A percentile compares a stretch with the other conserved stretches of the same genome.
Conservation (phyloP, 2,888 invertebrate genomes). For the Noctua pronuba region DNA sequence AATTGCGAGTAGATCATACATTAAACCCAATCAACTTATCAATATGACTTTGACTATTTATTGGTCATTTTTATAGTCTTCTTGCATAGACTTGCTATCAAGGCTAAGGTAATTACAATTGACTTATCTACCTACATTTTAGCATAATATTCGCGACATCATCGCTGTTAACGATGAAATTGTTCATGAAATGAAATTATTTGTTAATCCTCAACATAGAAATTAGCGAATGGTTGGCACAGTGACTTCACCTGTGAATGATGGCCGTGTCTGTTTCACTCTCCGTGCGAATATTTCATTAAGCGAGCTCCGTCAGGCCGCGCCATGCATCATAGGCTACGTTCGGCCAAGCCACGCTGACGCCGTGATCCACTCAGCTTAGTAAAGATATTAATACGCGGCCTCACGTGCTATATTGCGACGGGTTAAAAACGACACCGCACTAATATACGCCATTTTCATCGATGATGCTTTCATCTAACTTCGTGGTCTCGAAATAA, state of each 20-base stretch:
- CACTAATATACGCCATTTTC: slow-evolving; percentile 56
- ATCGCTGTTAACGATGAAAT: neutral
- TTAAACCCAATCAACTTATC: slow-evolving; percentile 41
- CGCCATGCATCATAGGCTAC: slow-evolving; percentile 87
- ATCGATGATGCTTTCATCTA: slow-evolving; percentile 39
- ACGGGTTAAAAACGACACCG: slow-evolving; percentile 61
- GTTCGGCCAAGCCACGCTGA: slow-evolving; percentile 82
- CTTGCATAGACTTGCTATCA: neutral
- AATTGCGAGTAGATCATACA: slow-evolving; percentile 47
- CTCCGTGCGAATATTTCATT: slow-evolving; percentile 88
- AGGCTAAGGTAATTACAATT: neutral
- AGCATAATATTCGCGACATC: too few species aligned
- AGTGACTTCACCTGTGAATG: slow-evolving; percentile 85
- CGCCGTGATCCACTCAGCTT: slow-evolving; percentile 87
- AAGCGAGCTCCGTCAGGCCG: slow-evolving; percentile 83
- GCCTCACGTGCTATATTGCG: slow-evolving; percentile 77
- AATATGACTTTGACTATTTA: slow-evolving; percentile 12
- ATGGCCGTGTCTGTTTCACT: slow-evolving; percentile 85
- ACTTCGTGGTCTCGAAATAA: slow-evolving; percentile 52
- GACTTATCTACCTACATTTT: neutral
- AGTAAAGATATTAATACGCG: slow-evolving; percentile 86
- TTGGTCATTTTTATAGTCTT: neutral
- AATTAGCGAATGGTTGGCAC: slow-evolving; percentile 74
- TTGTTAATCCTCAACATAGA: slow-evolving; percentile 52
- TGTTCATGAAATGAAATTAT: neutral